These are phyloP conservation scores for Nestor notabilis DNA, from an alignment of 2,113 vertebrate species.

Conservation along the genomic window DNA sequence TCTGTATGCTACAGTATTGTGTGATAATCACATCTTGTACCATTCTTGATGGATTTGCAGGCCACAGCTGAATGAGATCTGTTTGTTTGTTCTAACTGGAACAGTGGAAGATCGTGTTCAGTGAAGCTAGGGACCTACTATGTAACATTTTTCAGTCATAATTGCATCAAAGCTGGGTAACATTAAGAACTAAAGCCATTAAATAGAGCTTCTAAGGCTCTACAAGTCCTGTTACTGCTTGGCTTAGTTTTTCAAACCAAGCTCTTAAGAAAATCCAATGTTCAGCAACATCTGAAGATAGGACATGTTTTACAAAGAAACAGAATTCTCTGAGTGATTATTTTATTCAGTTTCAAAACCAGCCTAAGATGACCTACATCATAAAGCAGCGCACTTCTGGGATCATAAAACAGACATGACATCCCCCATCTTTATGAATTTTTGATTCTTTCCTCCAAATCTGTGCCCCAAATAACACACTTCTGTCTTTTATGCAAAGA, in stretches of 20 bases:
- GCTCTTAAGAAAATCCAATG: background rate
- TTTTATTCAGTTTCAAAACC: background rate
- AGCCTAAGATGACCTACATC: background rate
- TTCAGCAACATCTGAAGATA: background rate
- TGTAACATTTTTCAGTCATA: background rate
- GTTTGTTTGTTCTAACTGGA: background rate
- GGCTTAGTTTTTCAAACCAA: background rate
- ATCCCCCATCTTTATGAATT: accelerated
- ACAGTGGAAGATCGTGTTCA: background rate
- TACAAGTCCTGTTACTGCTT: background rate
- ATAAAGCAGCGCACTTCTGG: background rate
- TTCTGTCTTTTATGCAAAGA: background rate
- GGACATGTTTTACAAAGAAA: background rate
- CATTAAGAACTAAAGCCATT: background rate
- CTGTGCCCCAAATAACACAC: background rate
- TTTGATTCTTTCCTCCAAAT: background rate
- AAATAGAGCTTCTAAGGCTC: background rate
- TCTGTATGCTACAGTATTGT: background rate
- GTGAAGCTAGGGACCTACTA: background rate
- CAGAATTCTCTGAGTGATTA: background rate
- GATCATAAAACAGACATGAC: background rate
- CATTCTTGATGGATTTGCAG: background rate
- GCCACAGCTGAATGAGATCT: background rate
- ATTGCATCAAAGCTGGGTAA: background rate
- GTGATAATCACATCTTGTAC: background rate